phyloP scores from a whole-genome alignment of 1,140 invertebrate species.

The Bradysia coprophila region DNA sequence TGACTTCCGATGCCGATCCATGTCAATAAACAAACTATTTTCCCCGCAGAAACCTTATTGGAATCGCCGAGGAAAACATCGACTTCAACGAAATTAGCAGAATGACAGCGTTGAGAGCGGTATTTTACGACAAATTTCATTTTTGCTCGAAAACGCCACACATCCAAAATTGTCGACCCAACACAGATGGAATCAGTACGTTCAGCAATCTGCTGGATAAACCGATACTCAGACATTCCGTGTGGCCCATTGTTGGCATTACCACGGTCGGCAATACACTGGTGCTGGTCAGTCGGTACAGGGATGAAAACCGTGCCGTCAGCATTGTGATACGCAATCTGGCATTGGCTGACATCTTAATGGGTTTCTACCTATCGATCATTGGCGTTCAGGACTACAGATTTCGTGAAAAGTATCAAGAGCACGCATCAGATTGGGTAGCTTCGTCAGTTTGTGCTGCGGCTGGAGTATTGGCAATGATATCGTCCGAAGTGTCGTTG shows the following conservation, averaged over 20 bases:
- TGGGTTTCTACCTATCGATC: slow-evolving; percentile 57
- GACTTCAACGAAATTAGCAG: slow-evolving; percentile 30
- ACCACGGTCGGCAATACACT: slow-evolving; percentile 45
- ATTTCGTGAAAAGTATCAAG: slow-evolving; percentile 42
- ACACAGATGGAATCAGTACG: slow-evolving; percentile 49
- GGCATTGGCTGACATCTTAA: slow-evolving; percentile 57
- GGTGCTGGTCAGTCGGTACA: slow-evolving; percentile 45
- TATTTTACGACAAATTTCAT: slow-evolving; percentile 50
- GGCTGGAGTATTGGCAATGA: slow-evolving; percentile 43
- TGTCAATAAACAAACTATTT: slow-evolving; percentile 7
- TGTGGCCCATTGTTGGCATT: slow-evolving; percentile 53
- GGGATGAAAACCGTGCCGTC: slow-evolving; percentile 35
- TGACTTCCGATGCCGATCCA: not conserved
- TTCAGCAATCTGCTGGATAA: slow-evolving; percentile 42
- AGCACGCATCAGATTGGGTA: slow-evolving; percentile 43
- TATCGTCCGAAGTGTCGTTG: slow-evolving; percentile 53
- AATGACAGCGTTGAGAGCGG: slow-evolving; percentile 29
- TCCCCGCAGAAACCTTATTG: slow-evolving; percentile 30
- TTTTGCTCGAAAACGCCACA: slow-evolving; percentile 45
- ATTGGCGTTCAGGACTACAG: slow-evolving; percentile 46
- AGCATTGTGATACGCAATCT: slow-evolving; percentile 51
- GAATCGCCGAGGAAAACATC: slow-evolving; percentile 33
- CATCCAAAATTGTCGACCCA: slow-evolving; percentile 40
- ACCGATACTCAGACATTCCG: slow-evolving; percentile 36
- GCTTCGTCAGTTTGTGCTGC: slow-evolving; percentile 43